Percentiles rank a stretch among this genome's conserved stretches.
phyloP scores from a whole-genome alignment of 2,888 invertebrate genomes.

The Cantharis rufa region DNA sequence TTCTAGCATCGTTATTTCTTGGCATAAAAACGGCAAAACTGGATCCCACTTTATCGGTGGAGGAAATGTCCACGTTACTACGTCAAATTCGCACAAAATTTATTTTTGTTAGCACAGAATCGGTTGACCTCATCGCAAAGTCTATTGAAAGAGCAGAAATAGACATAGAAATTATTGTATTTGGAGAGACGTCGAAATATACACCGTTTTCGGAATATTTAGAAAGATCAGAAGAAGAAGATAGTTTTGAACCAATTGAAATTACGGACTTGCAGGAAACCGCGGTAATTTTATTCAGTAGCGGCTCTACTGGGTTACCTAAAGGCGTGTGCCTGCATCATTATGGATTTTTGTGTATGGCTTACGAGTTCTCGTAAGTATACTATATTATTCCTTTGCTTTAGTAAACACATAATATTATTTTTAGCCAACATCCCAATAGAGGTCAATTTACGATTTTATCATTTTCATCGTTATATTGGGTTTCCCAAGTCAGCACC shows the following conservation, averaged over 20 bases:
- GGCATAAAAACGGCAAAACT: conserved; percentile 41
- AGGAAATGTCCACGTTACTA: conserved; percentile 42
- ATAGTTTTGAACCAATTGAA: conserved; percentile 27
- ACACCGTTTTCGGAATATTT: conserved; percentile 35
- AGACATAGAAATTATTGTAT: conserved; percentile 42
- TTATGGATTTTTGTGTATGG: conserved; percentile 1
- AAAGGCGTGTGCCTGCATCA: conserved; percentile 38
- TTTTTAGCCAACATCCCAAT: neutral
- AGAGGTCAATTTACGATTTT: neutral
- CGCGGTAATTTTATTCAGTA: conserved; percentile 36
- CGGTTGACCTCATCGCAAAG: conserved; percentile 29
- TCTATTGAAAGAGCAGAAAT: conserved; percentile 33
- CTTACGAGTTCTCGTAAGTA: neutral
- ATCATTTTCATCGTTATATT: neutral
- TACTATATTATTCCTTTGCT: neutral
- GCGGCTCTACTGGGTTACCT: conserved; percentile 38
- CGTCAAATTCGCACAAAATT: conserved; percentile 44
- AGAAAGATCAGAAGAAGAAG: conserved; percentile 30
- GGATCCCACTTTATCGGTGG: conserved; percentile 41
- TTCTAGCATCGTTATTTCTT: conserved; percentile 43
- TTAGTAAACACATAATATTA: neutral
- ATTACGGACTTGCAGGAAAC: conserved; percentile 25
- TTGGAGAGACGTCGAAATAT: conserved; percentile 37
- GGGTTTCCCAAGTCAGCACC: neutral
- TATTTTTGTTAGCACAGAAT: conserved; percentile 41